Percentiles rank a stretch among this genome's conserved stretches.
These are phyloP conservation scores for Porites lutea DNA, from an alignment of 64 coral and sea anemone species.

Conservation along the genomic window DNA sequence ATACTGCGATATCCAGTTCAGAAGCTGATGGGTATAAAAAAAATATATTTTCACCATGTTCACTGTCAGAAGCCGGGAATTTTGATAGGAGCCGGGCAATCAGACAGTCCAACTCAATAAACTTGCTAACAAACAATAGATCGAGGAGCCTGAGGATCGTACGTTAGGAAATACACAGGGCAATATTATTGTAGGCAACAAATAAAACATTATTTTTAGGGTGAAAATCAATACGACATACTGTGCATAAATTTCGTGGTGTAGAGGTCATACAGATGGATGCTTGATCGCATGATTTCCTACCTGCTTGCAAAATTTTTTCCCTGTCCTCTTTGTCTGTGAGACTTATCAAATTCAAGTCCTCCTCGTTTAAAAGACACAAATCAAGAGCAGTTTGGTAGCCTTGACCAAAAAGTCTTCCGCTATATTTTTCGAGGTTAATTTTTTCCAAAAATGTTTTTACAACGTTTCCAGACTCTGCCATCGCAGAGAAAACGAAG, in stretches of 20 bases:
- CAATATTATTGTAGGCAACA: no score
- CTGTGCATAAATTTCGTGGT: neutral
- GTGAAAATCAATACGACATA: neutral
- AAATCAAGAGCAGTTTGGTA: slow-evolving; percentile 21
- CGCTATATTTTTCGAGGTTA: neutral
- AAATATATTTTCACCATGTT: no score
- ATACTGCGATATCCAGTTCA: neutral
- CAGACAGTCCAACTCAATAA: no score
- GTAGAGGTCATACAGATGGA: neutral
- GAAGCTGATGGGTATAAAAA: neutral
- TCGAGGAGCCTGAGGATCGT: no score
- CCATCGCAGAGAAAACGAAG: neutral
- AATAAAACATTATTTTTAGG: no score
- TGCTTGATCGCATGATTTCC: neutral
- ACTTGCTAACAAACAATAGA: no score
- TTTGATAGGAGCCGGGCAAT: no score
- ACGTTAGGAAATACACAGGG: no score
- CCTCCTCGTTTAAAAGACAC: neutral
- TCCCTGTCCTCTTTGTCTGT: neutral
- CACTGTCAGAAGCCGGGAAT: no score
- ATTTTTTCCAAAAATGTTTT: slow-evolving; percentile 28
- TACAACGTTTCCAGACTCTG: neutral
- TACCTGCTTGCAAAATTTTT: slow-evolving; percentile 53
- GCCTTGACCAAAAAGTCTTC: slow-evolving; percentile 14
- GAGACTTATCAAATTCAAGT: neutral